phyloP scores from a whole-genome alignment of 2,113 vertebrate species.

The Dipodomys ordii region DNA sequence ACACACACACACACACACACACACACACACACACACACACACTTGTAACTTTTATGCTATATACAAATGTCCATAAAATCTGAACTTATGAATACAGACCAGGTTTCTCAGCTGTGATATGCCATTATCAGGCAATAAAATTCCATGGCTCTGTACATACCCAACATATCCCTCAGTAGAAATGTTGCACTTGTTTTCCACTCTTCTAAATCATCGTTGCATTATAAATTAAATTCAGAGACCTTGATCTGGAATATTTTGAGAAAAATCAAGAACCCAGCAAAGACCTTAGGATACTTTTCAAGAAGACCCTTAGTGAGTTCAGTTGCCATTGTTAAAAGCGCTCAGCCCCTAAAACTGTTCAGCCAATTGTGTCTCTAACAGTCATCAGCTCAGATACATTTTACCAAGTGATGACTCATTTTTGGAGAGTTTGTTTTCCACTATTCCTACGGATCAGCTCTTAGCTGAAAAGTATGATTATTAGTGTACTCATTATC shows the following conservation, averaged over 20 bases:
- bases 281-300: not conserved
- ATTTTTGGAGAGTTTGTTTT: conserved; percentile 43
- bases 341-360: not conserved
- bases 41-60: not conserved
- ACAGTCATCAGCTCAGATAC: not conserved
- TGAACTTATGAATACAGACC: not conserved
- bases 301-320: no score
- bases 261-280: not conserved
- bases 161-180: not conserved
- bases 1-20: not conserved
- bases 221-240: conserved; percentile 35
- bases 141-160: not conserved
- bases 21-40: not conserved
- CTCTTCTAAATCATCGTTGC: not conserved
- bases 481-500: no score
- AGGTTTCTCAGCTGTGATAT: not conserved
- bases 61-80: not conserved
- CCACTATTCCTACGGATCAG: not conserved
- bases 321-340: not conserved
- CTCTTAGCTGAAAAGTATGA: not conserved
- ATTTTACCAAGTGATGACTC: not conserved
- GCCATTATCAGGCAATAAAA: not conserved
- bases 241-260: not conserved
- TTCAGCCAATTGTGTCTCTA: not conserved
- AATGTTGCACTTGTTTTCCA: not conserved